Conservation (phyloP, 2,113 vertebrate genomes). For the Cyprichromis sp. region DNA sequence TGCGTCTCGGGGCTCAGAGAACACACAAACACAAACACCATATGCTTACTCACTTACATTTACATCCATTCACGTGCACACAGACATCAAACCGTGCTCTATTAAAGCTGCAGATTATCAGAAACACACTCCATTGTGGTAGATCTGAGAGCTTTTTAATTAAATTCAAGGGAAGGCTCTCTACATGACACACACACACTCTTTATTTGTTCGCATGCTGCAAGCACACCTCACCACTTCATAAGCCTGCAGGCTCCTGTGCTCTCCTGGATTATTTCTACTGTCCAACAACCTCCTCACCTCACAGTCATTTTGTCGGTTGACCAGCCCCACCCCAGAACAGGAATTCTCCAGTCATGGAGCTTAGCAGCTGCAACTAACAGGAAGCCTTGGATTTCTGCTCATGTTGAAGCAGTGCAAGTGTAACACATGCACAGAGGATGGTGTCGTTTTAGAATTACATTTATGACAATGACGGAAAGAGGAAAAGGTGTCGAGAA, state of each 20-base stretch:
- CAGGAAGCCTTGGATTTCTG: neutral
- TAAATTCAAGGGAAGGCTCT: constrained; percentile 22
- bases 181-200: neutral
- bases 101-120: constrained; percentile 23
- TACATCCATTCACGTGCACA: neutral
- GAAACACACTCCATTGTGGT: constrained; percentile 8
- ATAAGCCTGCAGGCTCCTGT: neutral
- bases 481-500: neutral
- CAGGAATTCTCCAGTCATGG: neutral
- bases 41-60: neutral
- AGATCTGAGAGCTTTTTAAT: constrained; percentile 46
- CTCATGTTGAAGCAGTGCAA: neutral
- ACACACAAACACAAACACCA: neutral
- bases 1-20: neutral
- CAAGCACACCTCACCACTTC: neutral
- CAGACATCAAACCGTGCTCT: neutral
- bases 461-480: neutral
- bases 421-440: neutral
- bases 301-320: neutral
- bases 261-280: neutral
- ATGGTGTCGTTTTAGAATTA: neutral
- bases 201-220: neutral
- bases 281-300: neutral
- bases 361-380: neutral
- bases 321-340: neutral